Conservation (phyloP, 1,140 invertebrate genomes). For the Panagrolaimus sp. region DNA sequence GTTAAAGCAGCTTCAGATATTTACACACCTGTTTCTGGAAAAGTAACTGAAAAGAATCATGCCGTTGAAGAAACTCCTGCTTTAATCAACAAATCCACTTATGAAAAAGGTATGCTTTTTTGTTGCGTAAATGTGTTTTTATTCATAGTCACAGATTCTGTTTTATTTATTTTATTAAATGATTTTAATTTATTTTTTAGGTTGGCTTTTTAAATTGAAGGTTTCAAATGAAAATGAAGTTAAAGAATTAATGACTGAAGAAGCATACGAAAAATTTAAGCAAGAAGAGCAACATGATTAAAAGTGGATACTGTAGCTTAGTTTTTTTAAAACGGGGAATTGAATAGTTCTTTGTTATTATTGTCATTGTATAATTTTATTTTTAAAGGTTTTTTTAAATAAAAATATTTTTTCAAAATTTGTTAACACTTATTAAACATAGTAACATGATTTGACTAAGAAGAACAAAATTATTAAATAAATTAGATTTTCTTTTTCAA, state of each 20-base stretch:
- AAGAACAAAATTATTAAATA: no score
- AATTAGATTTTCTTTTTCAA: no score
- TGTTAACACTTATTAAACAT: no score
- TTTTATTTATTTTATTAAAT: no score
- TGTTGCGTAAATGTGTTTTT: neutral
- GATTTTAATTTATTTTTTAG: constrained; percentile 59
- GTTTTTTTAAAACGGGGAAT: neutral
- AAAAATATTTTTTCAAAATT: neutral
- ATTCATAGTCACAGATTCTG: no score
- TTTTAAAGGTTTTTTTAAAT: neutral
- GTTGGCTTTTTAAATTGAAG: constrained; percentile 87
- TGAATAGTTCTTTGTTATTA: neutral
- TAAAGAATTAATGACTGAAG: constrained; percentile 76
- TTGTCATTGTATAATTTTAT: neutral
- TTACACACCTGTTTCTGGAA: constrained; percentile 81
- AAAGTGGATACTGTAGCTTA: neutral
- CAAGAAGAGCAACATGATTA: constrained; percentile 19
- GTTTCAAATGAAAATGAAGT: constrained; percentile 72
- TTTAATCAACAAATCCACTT: constrained; percentile 82
- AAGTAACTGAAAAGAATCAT: constrained; percentile 76
- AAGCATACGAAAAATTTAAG: constrained; percentile 70
- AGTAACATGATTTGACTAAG: no score
- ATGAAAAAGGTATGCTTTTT: constrained; percentile 66
- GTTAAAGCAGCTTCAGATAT: constrained; percentile 88
- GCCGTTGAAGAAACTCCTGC: constrained; percentile 75